Percentiles rank a stretch among this genome's conserved stretches.
Evolutionary conservation across 1,140 invertebrate genomes (phyloP).

Genomic region (Oreohelix idahoensis): DNA sequence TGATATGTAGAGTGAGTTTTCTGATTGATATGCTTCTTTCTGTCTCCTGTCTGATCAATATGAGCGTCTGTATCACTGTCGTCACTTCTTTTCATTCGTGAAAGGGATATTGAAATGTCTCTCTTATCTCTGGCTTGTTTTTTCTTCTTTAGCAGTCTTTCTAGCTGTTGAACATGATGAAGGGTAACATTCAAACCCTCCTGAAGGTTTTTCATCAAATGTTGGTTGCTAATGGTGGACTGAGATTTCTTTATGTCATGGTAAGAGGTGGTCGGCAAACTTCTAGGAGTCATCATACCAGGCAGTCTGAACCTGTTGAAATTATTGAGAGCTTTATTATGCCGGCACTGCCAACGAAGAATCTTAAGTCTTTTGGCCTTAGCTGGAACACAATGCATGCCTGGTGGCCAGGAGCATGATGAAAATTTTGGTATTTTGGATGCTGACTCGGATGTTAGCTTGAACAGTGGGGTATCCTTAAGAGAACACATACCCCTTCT

Average conservation of each 20-base stretch:
- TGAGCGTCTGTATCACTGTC: background rate
- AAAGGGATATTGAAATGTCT: background rate
- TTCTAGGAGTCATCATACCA: constrained; percentile 27
- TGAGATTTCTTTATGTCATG: constrained; percentile 23
- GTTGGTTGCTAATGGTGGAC: background rate
- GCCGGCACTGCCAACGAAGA: constrained; percentile 74
- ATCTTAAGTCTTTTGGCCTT: constrained; percentile 66
- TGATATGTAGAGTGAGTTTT: background rate
- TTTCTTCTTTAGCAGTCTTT: background rate
- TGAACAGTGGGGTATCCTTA: constrained; percentile 74
- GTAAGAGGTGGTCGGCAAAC: constrained; percentile 10
- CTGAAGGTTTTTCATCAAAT: background rate
- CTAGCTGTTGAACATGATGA: background rate
- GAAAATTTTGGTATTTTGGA: constrained; percentile 52
- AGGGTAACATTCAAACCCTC: background rate
- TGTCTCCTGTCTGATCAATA: background rate
- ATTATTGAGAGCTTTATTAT: constrained; percentile 45
- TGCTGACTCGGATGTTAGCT: constrained; percentile 68
- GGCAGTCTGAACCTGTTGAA: constrained; percentile 40
- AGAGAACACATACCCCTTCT: constrained; percentile 73
- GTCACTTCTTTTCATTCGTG: background rate
- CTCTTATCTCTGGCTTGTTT: background rate
- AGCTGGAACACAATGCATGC: constrained; percentile 74
- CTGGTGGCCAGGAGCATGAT: constrained; percentile 76
- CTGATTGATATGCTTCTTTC: background rate